Conservation (phyloP, 1,140 invertebrate species). For the Tribolium madens region DNA sequence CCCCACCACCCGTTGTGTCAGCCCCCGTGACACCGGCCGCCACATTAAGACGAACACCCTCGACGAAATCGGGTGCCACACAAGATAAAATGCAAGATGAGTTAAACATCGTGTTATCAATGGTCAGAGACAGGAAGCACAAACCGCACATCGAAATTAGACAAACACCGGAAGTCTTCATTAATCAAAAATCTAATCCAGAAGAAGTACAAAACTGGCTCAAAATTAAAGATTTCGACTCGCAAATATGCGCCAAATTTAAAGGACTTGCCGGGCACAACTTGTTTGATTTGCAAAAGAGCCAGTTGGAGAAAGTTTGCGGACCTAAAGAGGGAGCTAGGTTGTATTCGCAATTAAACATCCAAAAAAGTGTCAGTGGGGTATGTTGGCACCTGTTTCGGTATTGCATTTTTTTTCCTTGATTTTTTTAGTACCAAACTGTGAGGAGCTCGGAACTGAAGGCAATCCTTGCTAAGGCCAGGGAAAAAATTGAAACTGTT, state of each 20-base stretch:
- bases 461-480: slow-evolving; percentile 56
- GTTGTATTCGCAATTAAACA: slow-evolving; percentile 79
- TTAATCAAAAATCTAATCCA: slow-evolving; percentile 74
- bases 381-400: slow-evolving; percentile 71
- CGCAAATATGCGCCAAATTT: slow-evolving; percentile 73
- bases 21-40: slow-evolving; percentile 39
- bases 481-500: slow-evolving; percentile 55
- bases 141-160: slow-evolving; percentile 72
- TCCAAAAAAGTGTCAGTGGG: slow-evolving; percentile 82
- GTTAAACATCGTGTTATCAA: slow-evolving; percentile 73
- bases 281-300: slow-evolving; percentile 75
- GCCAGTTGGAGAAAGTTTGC: slow-evolving; percentile 77
- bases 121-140: slow-evolving; percentile 71
- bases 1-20: slow-evolving; percentile 46
- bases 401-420: not conserved
- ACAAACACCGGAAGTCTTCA: slow-evolving; percentile 79
- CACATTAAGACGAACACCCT: slow-evolving; percentile 53
- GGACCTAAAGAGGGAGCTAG: slow-evolving; percentile 78
- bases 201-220: slow-evolving; percentile 82
- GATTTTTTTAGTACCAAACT: slow-evolving; percentile 59
- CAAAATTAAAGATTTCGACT: slow-evolving; percentile 79
- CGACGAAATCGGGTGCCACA: slow-evolving; percentile 49
- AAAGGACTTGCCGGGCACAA: slow-evolving; percentile 77
- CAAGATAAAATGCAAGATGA: slow-evolving; percentile 76
- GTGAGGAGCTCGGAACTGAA: slow-evolving; percentile 57